Evolutionary conservation across 2,888 invertebrate species (phyloP).

Genomic region (Tuberolachnus salignus): DNA sequence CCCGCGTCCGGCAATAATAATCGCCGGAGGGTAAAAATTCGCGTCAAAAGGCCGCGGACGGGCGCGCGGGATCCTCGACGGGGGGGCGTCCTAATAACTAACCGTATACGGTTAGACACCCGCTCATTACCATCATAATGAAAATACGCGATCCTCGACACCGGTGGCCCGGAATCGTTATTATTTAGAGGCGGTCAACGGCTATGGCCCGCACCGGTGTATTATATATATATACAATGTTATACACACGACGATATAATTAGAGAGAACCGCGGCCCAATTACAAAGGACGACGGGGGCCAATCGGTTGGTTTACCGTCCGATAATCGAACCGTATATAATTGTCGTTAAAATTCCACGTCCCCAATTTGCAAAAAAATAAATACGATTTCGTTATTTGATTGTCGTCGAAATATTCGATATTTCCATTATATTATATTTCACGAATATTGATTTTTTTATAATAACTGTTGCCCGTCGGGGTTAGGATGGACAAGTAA

Average conservation of each 20-base stretch:
- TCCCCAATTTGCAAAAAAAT: neutral
- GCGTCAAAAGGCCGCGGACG: constrained; percentile 49
- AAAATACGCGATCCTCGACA: constrained; percentile 22
- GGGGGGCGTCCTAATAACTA: constrained; percentile 46
- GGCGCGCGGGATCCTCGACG: too few relatives aligned
- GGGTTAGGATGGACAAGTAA: too few relatives aligned
- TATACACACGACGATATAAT: too few relatives aligned
- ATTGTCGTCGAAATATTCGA: too few relatives aligned
- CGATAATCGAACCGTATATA: neutral
- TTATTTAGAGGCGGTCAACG: constrained; percentile 10
- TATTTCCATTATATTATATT: too few relatives aligned
- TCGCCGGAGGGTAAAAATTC: constrained; percentile 42
- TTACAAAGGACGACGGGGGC: constrained; percentile 38
- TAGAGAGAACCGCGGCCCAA: constrained; percentile 38
- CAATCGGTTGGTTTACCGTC: constrained; percentile 19
- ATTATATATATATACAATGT: too few relatives aligned
- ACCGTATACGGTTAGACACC: too few relatives aligned
- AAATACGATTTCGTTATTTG: too few relatives aligned
- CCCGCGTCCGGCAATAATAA: constrained; percentile 44
- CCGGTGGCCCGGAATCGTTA: constrained; percentile 47
- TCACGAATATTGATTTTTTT: too few relatives aligned
- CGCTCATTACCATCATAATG: constrained; percentile 52
- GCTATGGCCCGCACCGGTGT: too few relatives aligned
- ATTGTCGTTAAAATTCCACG: constrained; percentile 17
- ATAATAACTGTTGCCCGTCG: too few relatives aligned